These are phyloP conservation scores for Prinia subflava DNA, from an alignment of 2,113 vertebrate species.

Conservation along the genomic window DNA sequence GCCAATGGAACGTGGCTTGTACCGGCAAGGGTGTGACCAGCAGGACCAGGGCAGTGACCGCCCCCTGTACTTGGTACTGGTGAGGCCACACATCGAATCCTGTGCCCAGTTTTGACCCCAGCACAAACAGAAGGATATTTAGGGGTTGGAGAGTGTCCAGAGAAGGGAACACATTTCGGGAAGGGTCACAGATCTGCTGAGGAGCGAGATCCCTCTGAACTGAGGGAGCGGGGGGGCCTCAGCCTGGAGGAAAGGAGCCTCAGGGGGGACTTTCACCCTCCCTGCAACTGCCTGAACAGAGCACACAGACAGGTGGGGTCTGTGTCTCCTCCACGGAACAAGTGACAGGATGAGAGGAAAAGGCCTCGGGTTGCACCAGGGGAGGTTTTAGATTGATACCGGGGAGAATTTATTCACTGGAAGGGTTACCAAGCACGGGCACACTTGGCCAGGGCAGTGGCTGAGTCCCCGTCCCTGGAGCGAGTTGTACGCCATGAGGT, in stretches of 20 bases:
- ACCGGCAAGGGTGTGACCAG: background rate
- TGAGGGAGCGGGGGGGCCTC: background rate
- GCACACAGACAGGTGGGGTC: background rate
- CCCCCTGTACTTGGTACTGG: background rate
- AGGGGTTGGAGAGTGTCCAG: background rate
- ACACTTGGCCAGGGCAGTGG: background rate
- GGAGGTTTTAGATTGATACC: too few species aligned
- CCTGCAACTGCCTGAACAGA: background rate
- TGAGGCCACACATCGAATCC: background rate
- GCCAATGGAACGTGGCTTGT: background rate
- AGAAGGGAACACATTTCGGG: background rate
- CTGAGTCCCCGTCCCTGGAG: background rate
- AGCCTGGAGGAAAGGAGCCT: background rate
- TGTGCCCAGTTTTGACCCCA: background rate
- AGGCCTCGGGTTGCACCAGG: background rate
- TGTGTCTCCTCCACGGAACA: background rate
- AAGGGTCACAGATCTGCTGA: background rate
- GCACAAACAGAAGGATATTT: background rate
- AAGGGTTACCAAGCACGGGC: too few species aligned
- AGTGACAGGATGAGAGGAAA: background rate
- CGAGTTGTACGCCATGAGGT: background rate
- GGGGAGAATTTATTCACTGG: too few species aligned
- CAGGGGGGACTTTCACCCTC: background rate
- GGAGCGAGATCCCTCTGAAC: background rate
- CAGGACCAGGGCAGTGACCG: background rate